phyloP scores from a whole-genome alignment of 1,140 invertebrate genomes.

The Asbolus verrucosus region DNA sequence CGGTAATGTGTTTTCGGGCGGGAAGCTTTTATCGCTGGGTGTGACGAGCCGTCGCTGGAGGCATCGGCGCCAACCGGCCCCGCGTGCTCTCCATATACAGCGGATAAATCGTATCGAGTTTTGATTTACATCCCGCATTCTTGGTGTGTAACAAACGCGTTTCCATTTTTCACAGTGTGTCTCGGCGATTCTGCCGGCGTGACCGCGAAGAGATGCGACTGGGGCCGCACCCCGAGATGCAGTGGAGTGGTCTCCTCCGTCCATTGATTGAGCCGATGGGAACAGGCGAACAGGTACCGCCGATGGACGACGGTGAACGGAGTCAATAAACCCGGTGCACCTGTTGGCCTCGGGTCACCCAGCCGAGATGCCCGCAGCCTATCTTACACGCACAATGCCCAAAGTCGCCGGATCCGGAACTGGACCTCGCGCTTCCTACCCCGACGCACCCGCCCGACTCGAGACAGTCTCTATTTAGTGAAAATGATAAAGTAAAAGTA shows the following conservation, averaged over 20 bases:
- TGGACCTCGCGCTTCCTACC: constrained; percentile 12
- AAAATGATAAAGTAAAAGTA: too few relatives aligned
- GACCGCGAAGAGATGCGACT: constrained; percentile 35
- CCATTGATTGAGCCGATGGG: constrained; percentile 56
- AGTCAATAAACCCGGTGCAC: constrained; percentile 65
- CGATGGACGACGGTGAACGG: constrained; percentile 46
- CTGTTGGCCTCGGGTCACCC: constrained; percentile 63
- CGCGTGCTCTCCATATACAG: constrained; percentile 53
- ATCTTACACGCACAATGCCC: constrained; percentile 46
- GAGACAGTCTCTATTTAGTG: too few relatives aligned
- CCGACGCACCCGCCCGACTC: too few relatives aligned
- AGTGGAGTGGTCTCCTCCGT: constrained; percentile 10
- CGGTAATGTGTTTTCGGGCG: background rate
- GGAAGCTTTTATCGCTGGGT: background rate
- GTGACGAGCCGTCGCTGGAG: constrained; percentile 35
- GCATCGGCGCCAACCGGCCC: constrained; percentile 50
- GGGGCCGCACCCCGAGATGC: constrained; percentile 42
- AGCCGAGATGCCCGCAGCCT: constrained; percentile 57
- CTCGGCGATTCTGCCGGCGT: constrained; percentile 20
- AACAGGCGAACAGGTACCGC: constrained; percentile 23
- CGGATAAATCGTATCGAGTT: constrained; percentile 59
- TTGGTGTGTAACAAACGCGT: constrained; percentile 57
- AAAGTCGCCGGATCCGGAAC: constrained; percentile 33
- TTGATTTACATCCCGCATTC: constrained; percentile 60
- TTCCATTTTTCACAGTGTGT: constrained; percentile 55